Conservation (phyloP, 1,140 invertebrate species). For the Propsilocerus akamusi region DNA sequence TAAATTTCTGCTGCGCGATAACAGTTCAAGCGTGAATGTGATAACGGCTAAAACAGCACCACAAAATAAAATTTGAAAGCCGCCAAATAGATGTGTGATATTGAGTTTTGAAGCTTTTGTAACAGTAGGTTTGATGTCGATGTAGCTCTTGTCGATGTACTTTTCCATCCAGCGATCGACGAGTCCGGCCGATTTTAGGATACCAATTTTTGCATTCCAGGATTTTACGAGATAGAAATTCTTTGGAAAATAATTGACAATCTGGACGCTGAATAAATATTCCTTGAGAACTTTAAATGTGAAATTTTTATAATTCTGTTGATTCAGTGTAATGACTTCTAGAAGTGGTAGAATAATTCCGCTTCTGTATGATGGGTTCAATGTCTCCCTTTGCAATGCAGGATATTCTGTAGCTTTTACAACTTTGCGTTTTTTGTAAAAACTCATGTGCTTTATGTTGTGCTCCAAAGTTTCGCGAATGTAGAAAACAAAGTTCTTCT, state of each 20-base stretch:
- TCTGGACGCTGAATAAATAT: background rate
- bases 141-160: background rate
- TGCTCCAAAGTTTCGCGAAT: background rate
- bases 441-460: background rate
- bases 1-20: too few species aligned
- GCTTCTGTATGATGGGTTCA: background rate
- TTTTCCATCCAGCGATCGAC: background rate
- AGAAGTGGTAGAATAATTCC: background rate
- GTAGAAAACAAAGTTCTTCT: background rate
- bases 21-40: too few species aligned
- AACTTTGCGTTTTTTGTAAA: background rate
- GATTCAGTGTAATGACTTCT: background rate
- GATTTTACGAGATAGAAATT: background rate
- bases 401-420: background rate
- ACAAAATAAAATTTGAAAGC: too few species aligned
- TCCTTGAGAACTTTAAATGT: background rate
- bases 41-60: too few species aligned
- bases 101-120: too few species aligned
- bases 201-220: background rate
- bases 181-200: background rate
- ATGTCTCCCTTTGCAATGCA: background rate
- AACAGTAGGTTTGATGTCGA: too few species aligned
- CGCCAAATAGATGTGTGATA: too few species aligned
- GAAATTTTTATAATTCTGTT: background rate
- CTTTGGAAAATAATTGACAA: background rate